phyloP scores from a whole-genome alignment of 2,888 invertebrate genomes.

The Leptinotarsa tumamoca region DNA sequence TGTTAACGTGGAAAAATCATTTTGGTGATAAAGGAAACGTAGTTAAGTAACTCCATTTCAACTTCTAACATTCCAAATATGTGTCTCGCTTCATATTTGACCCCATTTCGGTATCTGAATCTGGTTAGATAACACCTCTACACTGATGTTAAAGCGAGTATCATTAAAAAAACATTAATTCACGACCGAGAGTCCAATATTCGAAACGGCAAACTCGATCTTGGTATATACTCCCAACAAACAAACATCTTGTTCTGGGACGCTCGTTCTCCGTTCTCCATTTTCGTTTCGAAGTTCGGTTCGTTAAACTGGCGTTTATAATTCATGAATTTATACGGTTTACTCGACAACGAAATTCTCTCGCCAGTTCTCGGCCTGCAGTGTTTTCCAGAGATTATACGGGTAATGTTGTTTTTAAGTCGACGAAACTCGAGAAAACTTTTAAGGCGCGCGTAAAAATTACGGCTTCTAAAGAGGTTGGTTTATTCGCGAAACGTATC shows the following conservation, averaged over 20 bases:
- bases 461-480: background rate
- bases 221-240: background rate
- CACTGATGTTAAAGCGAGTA: too few relatives aligned
- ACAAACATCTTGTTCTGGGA: conserved; percentile 2
- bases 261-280: background rate
- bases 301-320: conserved; percentile 23
- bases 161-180: background rate
- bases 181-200: background rate
- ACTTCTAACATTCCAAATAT: too few relatives aligned
- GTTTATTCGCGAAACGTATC: background rate
- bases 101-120: too few relatives aligned
- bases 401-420: conserved; percentile 15
- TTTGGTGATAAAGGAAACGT: too few relatives aligned
- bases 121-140: too few relatives aligned
- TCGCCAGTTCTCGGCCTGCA: conserved; percentile 5
- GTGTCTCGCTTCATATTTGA: too few relatives aligned
- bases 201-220: background rate
- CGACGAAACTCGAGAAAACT: conserved; percentile 3
- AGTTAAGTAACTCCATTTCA: too few relatives aligned
- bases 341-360: conserved; percentile 15
- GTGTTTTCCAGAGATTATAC: conserved; percentile 13
- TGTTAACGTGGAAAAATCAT: too few relatives aligned
- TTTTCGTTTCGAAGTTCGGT: background rate
- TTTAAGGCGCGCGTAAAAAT: background rate
- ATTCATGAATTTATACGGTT: conserved; percentile 25